Conservation (phyloP, 1,140 invertebrate genomes). For the Laupala kohalensis region DNA sequence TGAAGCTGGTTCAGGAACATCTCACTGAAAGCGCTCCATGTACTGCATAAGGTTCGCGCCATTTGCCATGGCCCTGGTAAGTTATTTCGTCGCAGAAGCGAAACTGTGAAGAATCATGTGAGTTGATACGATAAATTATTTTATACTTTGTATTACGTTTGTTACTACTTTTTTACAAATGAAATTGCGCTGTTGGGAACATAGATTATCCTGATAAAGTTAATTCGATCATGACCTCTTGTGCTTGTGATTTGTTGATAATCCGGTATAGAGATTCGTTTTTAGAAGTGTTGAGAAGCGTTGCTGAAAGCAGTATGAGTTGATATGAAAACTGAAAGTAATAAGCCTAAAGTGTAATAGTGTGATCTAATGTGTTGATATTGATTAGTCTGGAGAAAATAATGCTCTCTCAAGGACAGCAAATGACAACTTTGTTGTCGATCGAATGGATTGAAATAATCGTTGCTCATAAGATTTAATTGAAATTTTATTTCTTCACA, state of each 20-base stretch:
- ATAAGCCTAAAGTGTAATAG: no score
- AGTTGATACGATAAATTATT: no score
- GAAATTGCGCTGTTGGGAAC: background rate
- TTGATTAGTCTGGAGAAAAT: background rate
- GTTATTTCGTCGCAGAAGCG: background rate
- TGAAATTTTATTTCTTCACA: background rate
- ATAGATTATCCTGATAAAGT: background rate
- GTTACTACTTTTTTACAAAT: no score
- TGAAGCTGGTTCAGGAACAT: background rate
- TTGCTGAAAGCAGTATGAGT: background rate
- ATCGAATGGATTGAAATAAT: background rate
- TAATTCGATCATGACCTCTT: background rate
- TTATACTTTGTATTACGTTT: background rate
- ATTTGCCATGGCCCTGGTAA: constrained; percentile 15
- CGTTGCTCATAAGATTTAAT: background rate
- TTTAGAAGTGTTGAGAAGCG: background rate
- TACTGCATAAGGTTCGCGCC: constrained; percentile 11
- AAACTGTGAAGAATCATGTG: background rate
- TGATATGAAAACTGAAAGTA: background rate
- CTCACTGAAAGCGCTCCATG: background rate
- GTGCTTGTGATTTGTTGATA: background rate
- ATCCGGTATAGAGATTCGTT: background rate
- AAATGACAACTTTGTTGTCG: constrained; percentile 1
- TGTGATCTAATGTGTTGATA: no score
- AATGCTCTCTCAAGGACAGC: constrained; percentile 8